Conservation (phyloP, 92 coral and sea anemone species). For the Porites rus region DNA sequence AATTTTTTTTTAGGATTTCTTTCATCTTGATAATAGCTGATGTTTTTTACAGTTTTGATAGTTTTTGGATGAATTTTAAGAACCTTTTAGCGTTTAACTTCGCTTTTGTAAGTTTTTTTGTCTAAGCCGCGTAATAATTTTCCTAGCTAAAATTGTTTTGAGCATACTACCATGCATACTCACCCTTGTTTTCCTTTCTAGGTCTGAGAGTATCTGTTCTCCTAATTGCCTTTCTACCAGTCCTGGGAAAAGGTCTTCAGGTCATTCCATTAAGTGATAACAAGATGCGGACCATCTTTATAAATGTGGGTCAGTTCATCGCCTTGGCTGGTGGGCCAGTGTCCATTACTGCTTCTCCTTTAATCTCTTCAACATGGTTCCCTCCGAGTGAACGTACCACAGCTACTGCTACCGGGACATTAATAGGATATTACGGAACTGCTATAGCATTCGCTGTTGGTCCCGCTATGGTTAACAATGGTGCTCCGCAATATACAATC, state of each 20-base stretch:
- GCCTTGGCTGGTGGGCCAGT: conserved; percentile 66
- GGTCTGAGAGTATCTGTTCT: conserved; percentile 82
- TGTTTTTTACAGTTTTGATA: too few relatives aligned
- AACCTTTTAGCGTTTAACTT: too few relatives aligned
- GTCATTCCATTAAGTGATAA: conserved; percentile 60
- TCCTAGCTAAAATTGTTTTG: too few relatives aligned
- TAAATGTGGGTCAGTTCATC: conserved; percentile 81
- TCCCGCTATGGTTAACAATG: conserved; percentile 74
- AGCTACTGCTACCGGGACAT: conserved; percentile 77
- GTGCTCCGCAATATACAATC: background rate
- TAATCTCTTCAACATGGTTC: conserved; percentile 89
- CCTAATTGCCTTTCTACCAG: conserved; percentile 59
- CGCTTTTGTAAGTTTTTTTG: too few relatives aligned
- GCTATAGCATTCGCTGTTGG: conserved; percentile 74
- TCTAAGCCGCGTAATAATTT: too few relatives aligned
- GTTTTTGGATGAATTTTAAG: too few relatives aligned
- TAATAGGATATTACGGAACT: conserved; percentile 72
- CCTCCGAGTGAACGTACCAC: conserved; percentile 83
- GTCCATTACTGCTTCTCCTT: conserved; percentile 81
- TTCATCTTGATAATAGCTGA: too few relatives aligned
- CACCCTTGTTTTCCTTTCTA: background rate
- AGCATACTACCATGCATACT: background rate
- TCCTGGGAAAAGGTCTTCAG: conserved; percentile 77
- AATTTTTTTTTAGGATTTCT: too few relatives aligned
- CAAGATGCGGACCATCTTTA: conserved; percentile 49